Conservation (phyloP, 2,113 vertebrate species). For the Hippocampus mohnikei region DNA sequence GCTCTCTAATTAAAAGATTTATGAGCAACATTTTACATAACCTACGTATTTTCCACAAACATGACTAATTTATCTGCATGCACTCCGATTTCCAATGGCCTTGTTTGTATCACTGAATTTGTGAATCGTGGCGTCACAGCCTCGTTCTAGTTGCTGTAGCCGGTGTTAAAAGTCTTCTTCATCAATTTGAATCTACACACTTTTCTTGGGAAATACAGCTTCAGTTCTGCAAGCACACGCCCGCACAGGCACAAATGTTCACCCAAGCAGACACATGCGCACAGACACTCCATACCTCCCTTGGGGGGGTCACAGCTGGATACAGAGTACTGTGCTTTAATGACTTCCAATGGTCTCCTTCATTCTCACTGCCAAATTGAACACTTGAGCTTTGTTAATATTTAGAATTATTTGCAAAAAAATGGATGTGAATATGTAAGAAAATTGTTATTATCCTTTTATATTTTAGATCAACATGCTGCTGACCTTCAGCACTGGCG, state of each 20-base stretch:
- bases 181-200: slow-evolving; percentile 1
- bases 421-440: not conserved
- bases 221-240: slow-evolving; percentile 6
- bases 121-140: slow-evolving; percentile 9
- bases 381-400: slow-evolving; percentile 2
- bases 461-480: slow-evolving; percentile 93
- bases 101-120: slow-evolving; percentile 1
- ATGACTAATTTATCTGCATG: slow-evolving; percentile 25
- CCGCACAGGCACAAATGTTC: not conserved
- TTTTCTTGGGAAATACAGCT: slow-evolving; percentile 32
- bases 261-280: slow-evolving; percentile 8
- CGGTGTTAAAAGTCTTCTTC: slow-evolving; percentile 9
- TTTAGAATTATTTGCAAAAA: not conserved
- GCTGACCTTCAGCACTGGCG: slow-evolving; percentile 91
- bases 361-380: slow-evolving; percentile 19
- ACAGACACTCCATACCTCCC: slow-evolving; percentile 3
- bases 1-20: slow-evolving; percentile 32
- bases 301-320: slow-evolving; percentile 41
- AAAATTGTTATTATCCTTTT: slow-evolving; percentile 11
- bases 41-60: slow-evolving; percentile 22
- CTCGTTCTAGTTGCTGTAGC: slow-evolving; percentile 5
- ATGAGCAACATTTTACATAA: slow-evolving; percentile 22
- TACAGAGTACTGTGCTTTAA: slow-evolving; percentile 38
- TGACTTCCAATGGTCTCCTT: slow-evolving; percentile 34
- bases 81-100: slow-evolving; percentile 12